Conservation (phyloP, 92 coral and sea anemone species). For the Pocillopora meandrina region DNA sequence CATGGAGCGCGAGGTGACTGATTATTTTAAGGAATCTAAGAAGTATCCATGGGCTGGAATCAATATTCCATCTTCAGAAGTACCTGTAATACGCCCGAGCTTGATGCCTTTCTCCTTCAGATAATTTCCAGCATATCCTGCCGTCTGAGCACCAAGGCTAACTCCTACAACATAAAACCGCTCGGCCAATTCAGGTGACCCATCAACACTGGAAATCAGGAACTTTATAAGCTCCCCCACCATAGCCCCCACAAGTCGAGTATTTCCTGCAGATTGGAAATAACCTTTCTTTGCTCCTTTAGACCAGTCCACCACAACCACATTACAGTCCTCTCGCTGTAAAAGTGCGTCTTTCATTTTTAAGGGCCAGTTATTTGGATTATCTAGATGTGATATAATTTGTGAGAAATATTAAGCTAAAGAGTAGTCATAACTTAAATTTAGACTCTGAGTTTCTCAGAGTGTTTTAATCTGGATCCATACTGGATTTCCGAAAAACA, state of each 20-base stretch:
- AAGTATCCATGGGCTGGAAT: too few species aligned
- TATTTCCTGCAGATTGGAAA: constrained; percentile 70
- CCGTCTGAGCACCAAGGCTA: constrained; percentile 75
- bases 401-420: neutral
- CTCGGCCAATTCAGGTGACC: constrained; percentile 18
- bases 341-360: constrained; percentile 63
- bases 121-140: constrained; percentile 67
- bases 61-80: too few species aligned
- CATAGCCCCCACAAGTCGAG: constrained; percentile 78
- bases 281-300: constrained; percentile 61
- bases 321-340: constrained; percentile 56
- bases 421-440: too few species aligned
- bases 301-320: constrained; percentile 72
- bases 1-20: too few species aligned
- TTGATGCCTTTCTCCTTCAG: constrained; percentile 19
- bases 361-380: constrained; percentile 40
- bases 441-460: too few species aligned
- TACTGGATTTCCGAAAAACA: too few species aligned
- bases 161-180: constrained; percentile 65
- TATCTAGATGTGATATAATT: neutral
- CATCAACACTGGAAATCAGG: constrained; percentile 42
- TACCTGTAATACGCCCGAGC: constrained; percentile 77
- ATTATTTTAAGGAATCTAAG: too few species aligned
- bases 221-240: constrained; percentile 72
- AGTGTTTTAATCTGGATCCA: too few species aligned